Evolutionary conservation across 2,888 invertebrate genomes (phyloP), one percentile per base, ranked within the genome.

Genomic region (Lydus trimaculatus): DNA sequence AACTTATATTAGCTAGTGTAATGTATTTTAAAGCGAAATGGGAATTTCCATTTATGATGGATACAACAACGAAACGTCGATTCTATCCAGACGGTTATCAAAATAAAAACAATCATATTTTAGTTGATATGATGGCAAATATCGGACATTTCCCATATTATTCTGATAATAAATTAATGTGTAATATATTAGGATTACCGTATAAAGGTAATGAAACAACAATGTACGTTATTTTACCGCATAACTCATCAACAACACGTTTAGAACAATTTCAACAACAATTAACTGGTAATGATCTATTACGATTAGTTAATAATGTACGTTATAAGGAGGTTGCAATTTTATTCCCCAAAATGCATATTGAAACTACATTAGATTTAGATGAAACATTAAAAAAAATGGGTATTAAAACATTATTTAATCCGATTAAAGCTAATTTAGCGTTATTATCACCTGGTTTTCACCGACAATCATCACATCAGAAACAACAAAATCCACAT

Each of bases 1-100:
- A 85, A 68, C 86, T 91, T 8, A 89, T 92, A 36, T 85, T 93
- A 62, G 85, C 91, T 39, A 92, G 90, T 75, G 92, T 92, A 0
- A 85, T 93, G 28, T 92, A 92, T 80, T 94, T 93, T 77, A 90
- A 87, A 65, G 92, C 91, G 6, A 89, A 89, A 71, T 94, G 94
- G 94, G 86, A 89, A 75, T 82, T 86, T 13, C 90, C 91, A 1
- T 56, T 56, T 13, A 56, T 56, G 56, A 23, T 56, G 23, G 56
- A 56, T 56, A 6, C 25, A 56, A 73, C 36, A 86, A 85, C 62
- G 83, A 91, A 91, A 74, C 86, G 86, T 74, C 84, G 86, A 31
- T 92, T 92, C 78, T 89, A 82, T 79, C 82, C 86, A 0, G 84
- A 88, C 70, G 88, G 89, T 9, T 82, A 84, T 63, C 85, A 81